Evolutionary conservation across 1,140 invertebrate genomes (phyloP), one percentile per base, ranked within the genome.

Genomic region (Apis florea): DNA sequence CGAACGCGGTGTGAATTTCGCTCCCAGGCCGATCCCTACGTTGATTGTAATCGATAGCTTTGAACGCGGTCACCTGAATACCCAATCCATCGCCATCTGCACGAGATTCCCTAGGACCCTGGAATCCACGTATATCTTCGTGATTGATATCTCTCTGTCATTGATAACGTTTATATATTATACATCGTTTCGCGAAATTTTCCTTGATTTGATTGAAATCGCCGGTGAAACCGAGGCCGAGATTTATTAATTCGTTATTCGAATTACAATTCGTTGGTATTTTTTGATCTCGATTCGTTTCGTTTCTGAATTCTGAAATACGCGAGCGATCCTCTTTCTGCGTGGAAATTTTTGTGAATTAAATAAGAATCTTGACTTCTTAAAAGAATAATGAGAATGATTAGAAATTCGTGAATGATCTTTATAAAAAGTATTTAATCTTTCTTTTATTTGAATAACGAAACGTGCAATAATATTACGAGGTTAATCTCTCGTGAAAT

Each of bases 41-140:
- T 74, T 82, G 79, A 87, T 89, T 83, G 88, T 85, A 90, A 90
- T 85, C 87, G 85, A 90, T 89, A 90, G 56, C 63, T 72, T 84
- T 89, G 88, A 86, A 68, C 68, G 61, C 51, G 72, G 66, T 83
- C 72, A 69, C 72, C 56, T 79, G 82, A 83, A 87, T 81, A 84
- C 59, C 54, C 73, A 51, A 76, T 64, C 73, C 61, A 15, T 71
- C 74, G 80, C 58, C 75, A 40, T 67, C 59, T 24, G 54, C 64
- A 58, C 24, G 75, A 51, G 31, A 79, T 86, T 63, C 66, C 66
- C 58, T 63, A 47, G 58, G 31, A 85, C 74, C 58, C 76, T 64
- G 79, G 79, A 79, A 87, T 77, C 56, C 54, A 31, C 19, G 49
- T 51, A 17, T 75, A 56, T 73, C 66, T 83, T 64, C 71, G 67